Base-by-base conservation (phyloP, 1,140 invertebrate genomes). In the Leptestheria dahalacensis region DNA sequence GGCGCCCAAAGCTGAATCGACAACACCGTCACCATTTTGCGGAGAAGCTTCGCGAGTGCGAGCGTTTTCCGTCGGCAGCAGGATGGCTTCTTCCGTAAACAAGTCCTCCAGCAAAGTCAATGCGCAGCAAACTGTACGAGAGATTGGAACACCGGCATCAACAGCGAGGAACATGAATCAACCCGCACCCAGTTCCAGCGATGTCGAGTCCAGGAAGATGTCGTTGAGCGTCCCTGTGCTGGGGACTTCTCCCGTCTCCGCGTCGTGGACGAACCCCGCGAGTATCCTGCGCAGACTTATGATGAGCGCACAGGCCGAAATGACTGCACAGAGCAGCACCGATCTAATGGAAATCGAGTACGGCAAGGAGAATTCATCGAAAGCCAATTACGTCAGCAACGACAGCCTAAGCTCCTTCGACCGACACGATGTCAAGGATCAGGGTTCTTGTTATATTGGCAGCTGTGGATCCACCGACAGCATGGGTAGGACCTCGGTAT, bases 21-120 rank as follows among this genome's bases (percentile, higher is more conserved):
- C 26, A 29, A 56, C 28, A 26, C 53, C 28, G 21, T 56, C 53
- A 26, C 41, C 41, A 20, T 28, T 2, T 48, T 24, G 70, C 57
- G 48, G 67, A 49, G 68, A 70, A 55, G 65, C 23, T 9, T 21
- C 56, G 28, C 70, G 83, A 50, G 78, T 79, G 0, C 73, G 83
- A 63, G 83, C 83, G 1, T 84, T 82, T 66, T 84, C 82, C 25
- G 80, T 84, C 29, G 83, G 83, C 15, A 82, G 53, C n/a, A 61
- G 61, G n/a, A 41, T 61, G 10, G 26, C 49, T 15, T 9, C 57
- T 11, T 20, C 49, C 11, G 59, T 55, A 41, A 53, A 23, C 25
- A 63, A 62, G 26, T 23, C 41, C 3, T 29, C 51, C 6, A 61
- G 33, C 21, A 60, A 52, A 18, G 81, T 41, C 33, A 9, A 15